Evolutionary conservation across 2,113 vertebrate species (phyloP).

Genomic region (Abramis brama): DNA sequence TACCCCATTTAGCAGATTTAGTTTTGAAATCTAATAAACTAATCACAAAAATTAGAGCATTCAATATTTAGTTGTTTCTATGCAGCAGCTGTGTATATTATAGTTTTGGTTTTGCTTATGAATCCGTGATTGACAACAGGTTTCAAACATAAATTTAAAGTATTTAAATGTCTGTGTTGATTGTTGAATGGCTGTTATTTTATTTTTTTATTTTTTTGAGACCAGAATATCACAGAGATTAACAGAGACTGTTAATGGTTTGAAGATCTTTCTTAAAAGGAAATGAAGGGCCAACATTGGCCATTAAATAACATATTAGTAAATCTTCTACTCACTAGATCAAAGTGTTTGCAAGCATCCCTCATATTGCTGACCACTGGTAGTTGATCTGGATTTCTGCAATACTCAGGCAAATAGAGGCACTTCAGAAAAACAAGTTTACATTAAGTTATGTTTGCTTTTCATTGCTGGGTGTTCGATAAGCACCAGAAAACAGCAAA

Average conservation of each 20-base stretch:
- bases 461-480: slow-evolving; percentile 7
- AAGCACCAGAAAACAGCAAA: neutral
- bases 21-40: neutral
- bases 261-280: neutral
- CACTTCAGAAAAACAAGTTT: slow-evolving; percentile 20
- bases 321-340: neutral
- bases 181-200: neutral
- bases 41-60: neutral
- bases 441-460: slow-evolving; percentile 27
- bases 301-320: neutral
- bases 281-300: neutral
- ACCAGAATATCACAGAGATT: neutral
- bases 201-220: neutral
- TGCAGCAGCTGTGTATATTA: neutral
- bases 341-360: neutral
- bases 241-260: neutral
- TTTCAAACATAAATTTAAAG: neutral
- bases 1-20: neutral
- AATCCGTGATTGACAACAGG: neutral
- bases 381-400: neutral
- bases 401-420: slow-evolving; percentile 3
- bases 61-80: neutral
- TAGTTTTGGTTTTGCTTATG: neutral
- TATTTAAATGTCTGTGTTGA: too few relatives aligned
- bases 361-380: neutral